These are phyloP conservation scores for Coreoperca whiteheadi DNA, from an alignment of 2,113 vertebrate genomes.

Conservation along the genomic window DNA sequence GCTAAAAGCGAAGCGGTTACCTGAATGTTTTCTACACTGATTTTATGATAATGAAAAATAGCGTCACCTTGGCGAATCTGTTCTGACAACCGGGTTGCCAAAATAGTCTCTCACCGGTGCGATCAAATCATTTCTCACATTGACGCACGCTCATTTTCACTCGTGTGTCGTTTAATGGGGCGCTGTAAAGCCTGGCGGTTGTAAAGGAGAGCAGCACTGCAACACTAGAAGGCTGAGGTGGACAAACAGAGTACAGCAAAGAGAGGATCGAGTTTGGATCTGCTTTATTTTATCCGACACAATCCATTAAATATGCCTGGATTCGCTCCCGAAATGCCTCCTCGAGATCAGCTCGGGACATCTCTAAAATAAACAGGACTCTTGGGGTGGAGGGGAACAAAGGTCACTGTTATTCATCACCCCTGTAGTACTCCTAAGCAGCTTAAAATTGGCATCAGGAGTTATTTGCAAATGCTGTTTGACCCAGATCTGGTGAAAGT, in stretches of 20 bases:
- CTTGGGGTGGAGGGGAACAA: too few relatives aligned
- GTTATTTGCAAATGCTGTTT: conserved; percentile 21
- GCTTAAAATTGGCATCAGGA: not conserved
- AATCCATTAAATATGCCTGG: too few relatives aligned
- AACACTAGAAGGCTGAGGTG: not conserved
- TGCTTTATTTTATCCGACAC: not conserved
- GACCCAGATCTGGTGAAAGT: conserved; percentile 23
- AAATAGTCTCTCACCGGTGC: not conserved
- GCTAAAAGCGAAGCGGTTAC: not conserved
- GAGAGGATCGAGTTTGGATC: not conserved
- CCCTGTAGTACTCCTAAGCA: conserved; percentile 2
- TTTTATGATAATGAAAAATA: not conserved
- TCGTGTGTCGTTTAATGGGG: not conserved
- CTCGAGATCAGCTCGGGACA: not conserved
- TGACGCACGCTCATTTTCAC: not conserved
- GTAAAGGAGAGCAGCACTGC: not conserved
- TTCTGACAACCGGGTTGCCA: not conserved
- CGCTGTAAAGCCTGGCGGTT: not conserved
- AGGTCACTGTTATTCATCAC: not conserved
- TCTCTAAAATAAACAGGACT: not conserved
- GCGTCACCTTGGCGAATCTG: not conserved
- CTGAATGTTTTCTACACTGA: not conserved
- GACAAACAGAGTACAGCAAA: not conserved
- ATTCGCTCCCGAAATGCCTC: not conserved
- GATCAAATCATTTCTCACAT: not conserved